Evolutionary conservation across 23 tunicate species (phyloP).

Genomic region (Trididemnum clinides): DNA sequence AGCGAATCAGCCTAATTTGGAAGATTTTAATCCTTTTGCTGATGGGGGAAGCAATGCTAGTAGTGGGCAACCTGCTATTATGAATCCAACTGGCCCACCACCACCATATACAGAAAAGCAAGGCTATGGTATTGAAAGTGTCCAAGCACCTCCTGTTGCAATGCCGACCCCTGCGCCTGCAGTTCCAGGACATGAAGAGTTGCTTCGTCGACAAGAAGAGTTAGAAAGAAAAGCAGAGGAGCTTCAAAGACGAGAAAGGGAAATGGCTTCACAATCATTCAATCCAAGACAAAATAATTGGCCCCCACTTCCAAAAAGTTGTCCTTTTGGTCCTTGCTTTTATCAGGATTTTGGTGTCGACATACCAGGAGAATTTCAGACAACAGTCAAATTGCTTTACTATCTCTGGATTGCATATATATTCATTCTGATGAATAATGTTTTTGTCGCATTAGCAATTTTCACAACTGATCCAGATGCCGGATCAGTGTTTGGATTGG

Average conservation of each 20-base stretch:
- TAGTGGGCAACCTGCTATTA: slow-evolving; percentile 65
- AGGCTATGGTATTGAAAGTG: slow-evolving; percentile 37
- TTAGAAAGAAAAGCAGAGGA: slow-evolving; percentile 97
- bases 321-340: slow-evolving; percentile 91
- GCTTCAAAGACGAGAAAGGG: slow-evolving; percentile 79
- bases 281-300: slow-evolving; percentile 86
- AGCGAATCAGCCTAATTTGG: slow-evolving; percentile 27
- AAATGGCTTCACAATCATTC: slow-evolving; percentile 51
- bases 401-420: slow-evolving; percentile 94
- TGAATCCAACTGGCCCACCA: slow-evolving; percentile 83
- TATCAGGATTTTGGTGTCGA: slow-evolving; percentile 96
- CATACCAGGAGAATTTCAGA: slow-evolving; percentile 87
- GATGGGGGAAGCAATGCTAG: slow-evolving; percentile 11
- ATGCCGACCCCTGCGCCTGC: slow-evolving; percentile 25
- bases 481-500: slow-evolving; percentile 82
- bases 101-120: slow-evolving; percentile 47
- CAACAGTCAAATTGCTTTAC: slow-evolving; percentile 75
- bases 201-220: slow-evolving; percentile 86
- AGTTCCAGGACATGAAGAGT: slow-evolving; percentile 92
- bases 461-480: slow-evolving; percentile 9
- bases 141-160: slow-evolving; percentile 35
- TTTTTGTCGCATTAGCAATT: slow-evolving; percentile 51
- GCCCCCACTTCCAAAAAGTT: slow-evolving; percentile 98
- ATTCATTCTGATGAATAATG: slow-evolving; percentile 56
- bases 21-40: slow-evolving; percentile 95